These are phyloP conservation scores for Apodemus agrarius DNA, from an alignment of 2,797 vertebrate genomes.

Conservation along the genomic window DNA sequence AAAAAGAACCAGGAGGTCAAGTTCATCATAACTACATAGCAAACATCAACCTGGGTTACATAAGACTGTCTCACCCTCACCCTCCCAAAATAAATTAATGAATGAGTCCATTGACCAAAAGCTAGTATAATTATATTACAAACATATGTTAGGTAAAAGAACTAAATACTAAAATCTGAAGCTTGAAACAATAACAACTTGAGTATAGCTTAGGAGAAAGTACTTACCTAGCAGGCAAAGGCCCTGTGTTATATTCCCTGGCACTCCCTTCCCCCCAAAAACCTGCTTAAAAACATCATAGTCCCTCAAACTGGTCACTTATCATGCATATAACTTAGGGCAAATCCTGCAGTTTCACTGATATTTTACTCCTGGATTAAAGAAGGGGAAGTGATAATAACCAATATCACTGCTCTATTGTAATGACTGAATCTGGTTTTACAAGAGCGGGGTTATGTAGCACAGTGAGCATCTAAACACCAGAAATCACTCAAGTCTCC, in stretches of 20 bases:
- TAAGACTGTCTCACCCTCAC: background rate
- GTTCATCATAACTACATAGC: background rate
- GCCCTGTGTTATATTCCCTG: background rate
- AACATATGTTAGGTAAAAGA: background rate
- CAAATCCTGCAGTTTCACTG: background rate
- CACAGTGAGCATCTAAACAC: background rate
- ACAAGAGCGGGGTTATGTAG: background rate
- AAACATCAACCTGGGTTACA: background rate
- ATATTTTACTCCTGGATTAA: background rate
- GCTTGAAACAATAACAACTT: background rate
- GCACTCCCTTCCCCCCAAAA: too few species aligned
- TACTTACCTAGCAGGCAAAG: background rate
- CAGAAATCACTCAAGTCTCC: background rate
- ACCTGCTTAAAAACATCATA: background rate
- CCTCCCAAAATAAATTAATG: background rate
- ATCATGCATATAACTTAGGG: background rate
- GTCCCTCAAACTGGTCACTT: background rate
- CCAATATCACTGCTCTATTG: background rate
- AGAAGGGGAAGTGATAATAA: background rate
- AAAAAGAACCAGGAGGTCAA: background rate
- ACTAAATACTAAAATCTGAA: background rate
- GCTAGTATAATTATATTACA: conserved; percentile 16
- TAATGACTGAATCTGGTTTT: background rate
- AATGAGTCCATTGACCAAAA: background rate
- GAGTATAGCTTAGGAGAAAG: background rate